Conservation (phyloP, 1,140 invertebrate species). For the Vanessa atalanta region DNA sequence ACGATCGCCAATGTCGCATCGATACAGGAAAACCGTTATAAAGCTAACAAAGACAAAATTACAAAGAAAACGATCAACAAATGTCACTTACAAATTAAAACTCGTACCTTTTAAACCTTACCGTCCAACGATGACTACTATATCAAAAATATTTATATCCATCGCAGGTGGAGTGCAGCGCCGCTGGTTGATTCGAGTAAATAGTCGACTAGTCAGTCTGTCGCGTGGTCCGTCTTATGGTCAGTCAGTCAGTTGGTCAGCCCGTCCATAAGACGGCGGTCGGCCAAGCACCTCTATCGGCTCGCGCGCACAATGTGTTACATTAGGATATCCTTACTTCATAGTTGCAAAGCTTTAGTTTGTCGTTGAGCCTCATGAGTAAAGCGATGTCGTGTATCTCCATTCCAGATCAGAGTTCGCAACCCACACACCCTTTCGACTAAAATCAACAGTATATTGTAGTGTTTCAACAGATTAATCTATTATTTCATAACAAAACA, state of each 20-base stretch:
- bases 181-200: conserved; percentile 21
- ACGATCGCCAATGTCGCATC: conserved; percentile 44
- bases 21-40: conserved; percentile 72
- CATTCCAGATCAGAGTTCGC: conserved; percentile 52
- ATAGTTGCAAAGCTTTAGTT: conserved; percentile 57
- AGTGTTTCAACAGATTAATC: conserved; percentile 73
- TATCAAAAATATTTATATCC: conserved; percentile 60
- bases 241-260: conserved; percentile 9
- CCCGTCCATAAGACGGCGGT: conserved; percentile 19
- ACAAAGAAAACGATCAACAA: conserved; percentile 79
- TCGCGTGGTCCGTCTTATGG: conserved; percentile 8
- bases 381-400: conserved; percentile 60
- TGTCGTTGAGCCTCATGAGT: conserved; percentile 61
- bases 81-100: conserved; percentile 77
- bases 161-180: conserved; percentile 31
- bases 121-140: conserved; percentile 69
- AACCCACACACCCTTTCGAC: conserved; percentile 67
- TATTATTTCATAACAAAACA: conserved; percentile 76
- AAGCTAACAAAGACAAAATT: conserved; percentile 79
- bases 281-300: conserved; percentile 17
- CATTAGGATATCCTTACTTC: conserved; percentile 47
- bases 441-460: conserved; percentile 62
- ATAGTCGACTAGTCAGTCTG: conserved; percentile 18
- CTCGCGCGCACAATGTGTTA: conserved; percentile 23
- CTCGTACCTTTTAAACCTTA: conserved; percentile 67